Conservation (phyloP, 1,140 invertebrate species). For the Psix sp. region DNA sequence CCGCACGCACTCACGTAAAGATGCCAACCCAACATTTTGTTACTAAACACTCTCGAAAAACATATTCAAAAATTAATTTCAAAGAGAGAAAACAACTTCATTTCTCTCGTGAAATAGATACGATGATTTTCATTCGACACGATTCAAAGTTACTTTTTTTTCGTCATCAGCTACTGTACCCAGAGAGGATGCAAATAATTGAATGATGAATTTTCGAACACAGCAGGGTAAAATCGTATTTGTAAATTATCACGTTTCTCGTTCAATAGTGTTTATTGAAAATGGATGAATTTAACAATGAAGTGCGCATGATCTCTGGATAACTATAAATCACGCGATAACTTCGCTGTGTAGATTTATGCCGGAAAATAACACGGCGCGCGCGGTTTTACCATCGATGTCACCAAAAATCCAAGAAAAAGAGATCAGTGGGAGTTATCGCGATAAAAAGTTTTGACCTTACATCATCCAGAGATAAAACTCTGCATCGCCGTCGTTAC, state of each 20-base stretch:
- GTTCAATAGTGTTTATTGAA: too few species aligned
- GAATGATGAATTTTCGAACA: too few species aligned
- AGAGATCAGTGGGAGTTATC: conserved; percentile 63
- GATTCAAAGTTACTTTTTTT: conserved; percentile 21
- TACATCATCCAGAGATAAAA: conserved; percentile 63
- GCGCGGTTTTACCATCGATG: conserved; percentile 61
- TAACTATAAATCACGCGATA: conserved; percentile 56
- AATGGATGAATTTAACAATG: neutral
- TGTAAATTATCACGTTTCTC: neutral
- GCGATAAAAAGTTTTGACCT: conserved; percentile 62
- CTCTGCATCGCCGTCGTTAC: conserved; percentile 59
- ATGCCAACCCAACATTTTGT: conserved; percentile 22
- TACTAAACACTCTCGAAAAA: conserved; percentile 15
- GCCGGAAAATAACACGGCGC: conserved; percentile 55
- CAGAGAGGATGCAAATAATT: too few species aligned
- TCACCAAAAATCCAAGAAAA: conserved; percentile 63
- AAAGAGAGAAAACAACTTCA: conserved; percentile 33
- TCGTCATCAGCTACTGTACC: neutral
- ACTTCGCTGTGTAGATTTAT: conserved; percentile 62
- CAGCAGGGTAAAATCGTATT: too few species aligned
- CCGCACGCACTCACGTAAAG: conserved; percentile 30
- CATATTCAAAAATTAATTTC: conserved; percentile 41
- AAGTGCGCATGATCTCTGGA: conserved; percentile 39
- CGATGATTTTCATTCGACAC: conserved; percentile 24
- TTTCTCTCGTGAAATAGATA: conserved; percentile 28